Evolutionary conservation across 1,140 invertebrate genomes (phyloP), one percentile per base, ranked within the genome.

Genomic region (Coptotermes formosanus): DNA sequence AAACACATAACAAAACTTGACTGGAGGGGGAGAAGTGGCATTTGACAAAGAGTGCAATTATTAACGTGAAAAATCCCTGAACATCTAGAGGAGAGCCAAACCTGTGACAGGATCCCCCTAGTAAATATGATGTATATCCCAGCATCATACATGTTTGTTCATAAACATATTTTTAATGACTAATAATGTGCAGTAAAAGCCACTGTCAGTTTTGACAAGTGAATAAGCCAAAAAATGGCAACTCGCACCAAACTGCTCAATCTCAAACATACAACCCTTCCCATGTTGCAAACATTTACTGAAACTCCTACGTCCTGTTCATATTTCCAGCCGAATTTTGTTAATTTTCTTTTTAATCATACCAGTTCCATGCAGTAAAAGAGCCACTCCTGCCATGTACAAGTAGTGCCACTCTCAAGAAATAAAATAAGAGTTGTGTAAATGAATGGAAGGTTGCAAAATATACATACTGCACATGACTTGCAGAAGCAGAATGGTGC

Each of bases 1-100:
- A 75, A 75, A 75, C 64, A 75, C 64, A 75, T 75, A 75, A 75
- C 64, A 75, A 75, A 75, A 75, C n/a, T 75, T 75, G n/a, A 30
- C 2, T 4, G 64, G 64, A 30, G 64, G 64, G 64, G 64, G 6
- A 30, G 64, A 75, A 75, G 25, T n/a, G 64, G 64, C 64, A 75
- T 30, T 30, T 30, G n/a, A 75, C n/a, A 11, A n/a, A 55, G 19
- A 19, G 3, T 55, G 52, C 19, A 16, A 75, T 25, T 75, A 75
- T 75, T 30, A 75, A 75, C 30, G 64, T n/a, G n/a, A 75, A 75
- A 64, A 75, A 75, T 75, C 64, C 64, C 64, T 75, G 64, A 75
- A 75, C 64, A 75, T n/a, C 25, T 75, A 12, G 14, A 75, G 64
- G 64, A 11, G 1, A 75, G 25, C 8, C 64, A 75, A 75, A 30